These are phyloP conservation scores for Drosophila guanche DNA, from an alignment of 1,140 invertebrate species.

Conservation along the genomic window DNA sequence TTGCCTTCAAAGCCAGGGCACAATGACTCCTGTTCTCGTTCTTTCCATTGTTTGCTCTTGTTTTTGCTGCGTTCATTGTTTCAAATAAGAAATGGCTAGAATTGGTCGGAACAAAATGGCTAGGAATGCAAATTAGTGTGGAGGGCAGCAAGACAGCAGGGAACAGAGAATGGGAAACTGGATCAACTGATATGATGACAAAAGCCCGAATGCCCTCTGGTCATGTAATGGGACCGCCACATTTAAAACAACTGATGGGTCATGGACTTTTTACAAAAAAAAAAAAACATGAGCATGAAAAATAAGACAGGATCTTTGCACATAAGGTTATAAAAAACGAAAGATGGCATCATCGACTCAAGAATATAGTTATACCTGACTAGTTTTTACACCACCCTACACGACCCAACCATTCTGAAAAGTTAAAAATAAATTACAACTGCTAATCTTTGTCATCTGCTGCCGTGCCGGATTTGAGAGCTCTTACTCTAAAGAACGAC, in stretches of 20 bases:
- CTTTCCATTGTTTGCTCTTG: conserved; percentile 51
- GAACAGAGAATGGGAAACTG: conserved; percentile 16
- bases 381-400: conserved; percentile 12
- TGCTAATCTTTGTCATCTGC: conserved; percentile 79
- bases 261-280: conserved; percentile 8
- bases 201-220: conserved; percentile 61
- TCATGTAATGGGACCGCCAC: neutral
- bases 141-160: conserved; percentile 39
- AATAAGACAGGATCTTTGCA: too few relatives aligned
- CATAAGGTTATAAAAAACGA: too few relatives aligned
- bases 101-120: conserved; percentile 78
- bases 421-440: conserved; percentile 58
- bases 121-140: conserved; percentile 78
- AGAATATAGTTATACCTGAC: neutral
- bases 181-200: conserved; percentile 43
- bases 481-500: conserved; percentile 39
- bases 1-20: conserved; percentile 62
- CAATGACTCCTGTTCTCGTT: conserved; percentile 56
- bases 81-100: conserved; percentile 80
- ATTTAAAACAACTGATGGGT: conserved; percentile 6
- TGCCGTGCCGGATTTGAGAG: conserved; percentile 55
- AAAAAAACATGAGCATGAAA: neutral
- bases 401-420: conserved; percentile 18
- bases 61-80: conserved; percentile 76
- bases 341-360: too few relatives aligned